Percentiles rank a stretch among this genome's conserved stretches.
Evolutionary conservation across 2,113 vertebrate genomes (phyloP).

Genomic region (Caranx ignobilis): DNA sequence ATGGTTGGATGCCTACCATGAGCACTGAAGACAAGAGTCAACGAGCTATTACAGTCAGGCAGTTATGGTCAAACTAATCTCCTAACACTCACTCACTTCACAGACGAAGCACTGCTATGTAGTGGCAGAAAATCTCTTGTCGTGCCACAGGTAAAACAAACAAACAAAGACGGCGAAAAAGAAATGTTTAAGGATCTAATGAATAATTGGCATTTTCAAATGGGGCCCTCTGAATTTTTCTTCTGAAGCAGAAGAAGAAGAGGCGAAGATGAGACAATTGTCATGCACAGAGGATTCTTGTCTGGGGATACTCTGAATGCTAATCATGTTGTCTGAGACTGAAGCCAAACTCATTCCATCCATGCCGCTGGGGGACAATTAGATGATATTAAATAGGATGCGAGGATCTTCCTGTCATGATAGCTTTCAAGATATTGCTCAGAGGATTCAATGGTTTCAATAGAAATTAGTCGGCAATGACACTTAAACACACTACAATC

Average conservation of each 20-base stretch:
- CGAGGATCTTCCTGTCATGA: slow-evolving; percentile 27
- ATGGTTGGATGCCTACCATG: slow-evolving; percentile 32
- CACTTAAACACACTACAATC: not conserved
- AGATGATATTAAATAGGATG: slow-evolving; percentile 45
- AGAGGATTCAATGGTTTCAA: slow-evolving; percentile 41
- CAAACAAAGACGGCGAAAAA: not conserved
- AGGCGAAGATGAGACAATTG: slow-evolving; percentile 28
- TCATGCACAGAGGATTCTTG: slow-evolving; percentile 25
- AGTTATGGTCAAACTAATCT: slow-evolving; percentile 31
- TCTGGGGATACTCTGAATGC: slow-evolving; percentile 49
- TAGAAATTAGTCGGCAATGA: slow-evolving; percentile 30
- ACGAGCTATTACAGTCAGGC: slow-evolving; percentile 8
- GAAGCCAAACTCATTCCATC: slow-evolving; percentile 45
- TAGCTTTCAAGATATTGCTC: slow-evolving; percentile 31
- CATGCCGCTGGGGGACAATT: slow-evolving; percentile 43
- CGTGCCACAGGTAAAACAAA: not conserved
- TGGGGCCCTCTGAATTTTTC: not conserved
- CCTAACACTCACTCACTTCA: slow-evolving; percentile 39
- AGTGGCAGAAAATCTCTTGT: not conserved
- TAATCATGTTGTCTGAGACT: slow-evolving; percentile 55
- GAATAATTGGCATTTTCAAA: slow-evolving; percentile 20
- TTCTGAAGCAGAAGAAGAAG: slow-evolving; percentile 10
- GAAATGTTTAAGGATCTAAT: slow-evolving; percentile 22
- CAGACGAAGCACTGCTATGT: slow-evolving; percentile 28
- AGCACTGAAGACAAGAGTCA: slow-evolving; percentile 27